Base-by-base conservation (phyloP, 2,797 vertebrate genomes). In the Hyperoplus lanceolatus region DNA sequence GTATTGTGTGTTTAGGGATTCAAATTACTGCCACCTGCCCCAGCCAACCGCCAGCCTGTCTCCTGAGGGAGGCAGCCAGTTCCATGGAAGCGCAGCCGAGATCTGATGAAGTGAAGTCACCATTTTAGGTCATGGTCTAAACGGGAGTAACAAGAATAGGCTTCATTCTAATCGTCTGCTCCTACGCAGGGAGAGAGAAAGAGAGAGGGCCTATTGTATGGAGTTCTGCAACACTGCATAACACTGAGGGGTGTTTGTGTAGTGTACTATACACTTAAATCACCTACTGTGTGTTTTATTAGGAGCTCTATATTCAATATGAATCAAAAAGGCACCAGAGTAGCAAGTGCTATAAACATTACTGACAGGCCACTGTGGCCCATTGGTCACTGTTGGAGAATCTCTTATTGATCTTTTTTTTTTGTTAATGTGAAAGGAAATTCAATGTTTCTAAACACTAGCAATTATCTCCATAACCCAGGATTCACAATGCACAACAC, bases 81-180 rank as follows among this genome's bases (percentile, higher is more conserved):
- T 79, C 75, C 84, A 73, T 61, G 87, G 72, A 79, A 75, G 83
- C 83, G 49, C 50, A 53, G 85, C 82, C 55, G 70, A 75, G 81
- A 85, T 66, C 88, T 87, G 84, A 90, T 92, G 80, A 90, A 92
- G 91, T 93, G 92, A 94, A 93, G 92, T 94, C 91, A 93, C 90
- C 92, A 86, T 91, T 92, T 93, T 92, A 94, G 90, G 88, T 93
- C 88, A 91, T 86, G 86, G 75, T 89, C 70, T 77, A 62, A 89
- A 87, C 4, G 51, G 80, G 80, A 85, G 68, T 72, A 81, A 85
- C 83, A 92, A 93, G 92, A 93, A 92, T 90, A 90, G 92, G 91
- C 90, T 84, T 88, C 88, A 88, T 93, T 93, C 90, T 90, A 58
- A 87, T 83, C 70, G 56, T 88, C 78, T 48, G 68, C 81, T 86